Percentiles rank a stretch among this genome's conserved stretches.
These are phyloP conservation scores for Cyrtonyx montezumae DNA, from an alignment of 2,113 vertebrate genomes.

Conservation along the genomic window DNA sequence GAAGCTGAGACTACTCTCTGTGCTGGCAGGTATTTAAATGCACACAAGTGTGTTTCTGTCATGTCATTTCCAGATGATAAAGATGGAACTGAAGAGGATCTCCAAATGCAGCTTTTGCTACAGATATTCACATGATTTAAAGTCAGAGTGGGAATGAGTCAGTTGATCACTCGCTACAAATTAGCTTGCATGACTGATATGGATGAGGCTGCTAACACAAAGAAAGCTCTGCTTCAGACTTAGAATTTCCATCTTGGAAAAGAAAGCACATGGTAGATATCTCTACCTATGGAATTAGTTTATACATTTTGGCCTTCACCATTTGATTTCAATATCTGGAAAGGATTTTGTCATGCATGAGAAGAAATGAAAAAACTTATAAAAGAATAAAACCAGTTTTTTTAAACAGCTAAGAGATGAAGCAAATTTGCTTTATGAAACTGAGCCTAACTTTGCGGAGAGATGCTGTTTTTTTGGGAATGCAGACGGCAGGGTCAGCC, in stretches of 20 bases:
- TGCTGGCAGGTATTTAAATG: background rate
- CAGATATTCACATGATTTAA: background rate
- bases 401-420: background rate
- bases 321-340: background rate
- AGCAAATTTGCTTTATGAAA: background rate
- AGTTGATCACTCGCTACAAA: background rate
- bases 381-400: background rate
- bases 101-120: background rate
- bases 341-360: background rate
- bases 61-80: background rate
- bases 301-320: background rate
- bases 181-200: background rate
- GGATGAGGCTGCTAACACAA: background rate
- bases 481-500: accelerated
- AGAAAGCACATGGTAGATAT: background rate
- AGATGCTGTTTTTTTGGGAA: background rate
- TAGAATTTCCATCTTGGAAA: background rate
- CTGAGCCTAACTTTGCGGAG: background rate
- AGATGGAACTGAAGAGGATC: background rate
- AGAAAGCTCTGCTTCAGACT: background rate
- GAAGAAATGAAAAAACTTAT: background rate
- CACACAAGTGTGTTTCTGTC: background rate
- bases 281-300: background rate
- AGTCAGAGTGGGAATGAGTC: background rate
- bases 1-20: background rate